Evolutionary conservation across 2,888 invertebrate genomes (phyloP).

Genomic region (Drosophila kambysellisi): DNA sequence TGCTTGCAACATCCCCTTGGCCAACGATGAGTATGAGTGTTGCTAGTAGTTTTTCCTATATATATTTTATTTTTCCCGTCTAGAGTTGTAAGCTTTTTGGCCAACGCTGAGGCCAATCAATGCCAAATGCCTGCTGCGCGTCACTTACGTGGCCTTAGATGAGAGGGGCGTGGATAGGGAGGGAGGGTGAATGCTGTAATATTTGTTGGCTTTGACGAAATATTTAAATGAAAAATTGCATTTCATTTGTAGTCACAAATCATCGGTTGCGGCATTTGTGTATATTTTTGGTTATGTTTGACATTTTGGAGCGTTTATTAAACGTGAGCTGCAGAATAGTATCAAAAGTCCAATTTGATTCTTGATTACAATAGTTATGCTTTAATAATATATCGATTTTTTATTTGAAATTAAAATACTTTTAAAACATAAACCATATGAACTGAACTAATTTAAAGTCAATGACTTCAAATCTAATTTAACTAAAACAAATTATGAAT

Average conservation of each 20-base stretch:
- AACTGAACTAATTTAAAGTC: not conserved
- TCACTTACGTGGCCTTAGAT: not conserved
- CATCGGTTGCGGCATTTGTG: not conserved
- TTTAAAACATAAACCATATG: not conserved
- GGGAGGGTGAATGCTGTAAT: not conserved
- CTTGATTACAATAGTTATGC: not conserved
- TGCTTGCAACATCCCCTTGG: not conserved
- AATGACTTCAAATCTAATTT: not conserved
- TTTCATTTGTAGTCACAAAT: not conserved
- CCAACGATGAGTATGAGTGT: conserved; percentile 21
- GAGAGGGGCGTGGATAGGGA: conserved; percentile 22
- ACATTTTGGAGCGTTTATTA: not conserved
- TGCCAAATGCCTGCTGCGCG: conserved; percentile 40
- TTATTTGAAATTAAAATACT: not conserved
- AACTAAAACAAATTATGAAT: not conserved
- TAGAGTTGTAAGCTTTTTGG: conserved; percentile 21
- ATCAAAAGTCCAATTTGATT: not conserved
- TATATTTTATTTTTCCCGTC: conserved; percentile 8
- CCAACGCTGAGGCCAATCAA: conserved; percentile 53
- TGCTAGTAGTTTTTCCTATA: conserved; percentile 14
- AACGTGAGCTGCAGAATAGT: no score
- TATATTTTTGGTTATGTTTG: not conserved
- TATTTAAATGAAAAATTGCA: not conserved
- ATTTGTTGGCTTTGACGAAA: not conserved
- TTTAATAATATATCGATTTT: not conserved